These are phyloP conservation scores for Polypterus bichir DNA, from an alignment of 2,113 vertebrate genomes.

Conservation along the genomic window DNA sequence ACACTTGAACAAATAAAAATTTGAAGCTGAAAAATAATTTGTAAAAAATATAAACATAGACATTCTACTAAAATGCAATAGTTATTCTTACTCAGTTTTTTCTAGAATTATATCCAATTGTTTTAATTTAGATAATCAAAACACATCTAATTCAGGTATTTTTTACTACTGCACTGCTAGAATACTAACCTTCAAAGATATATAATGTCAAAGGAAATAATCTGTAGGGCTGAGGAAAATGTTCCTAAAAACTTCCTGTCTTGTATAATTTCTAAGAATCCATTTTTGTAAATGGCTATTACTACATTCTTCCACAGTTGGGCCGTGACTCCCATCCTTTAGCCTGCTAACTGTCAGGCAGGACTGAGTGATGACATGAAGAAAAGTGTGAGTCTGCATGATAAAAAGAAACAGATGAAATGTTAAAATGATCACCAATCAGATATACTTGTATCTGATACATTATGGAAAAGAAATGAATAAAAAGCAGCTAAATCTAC, in stretches of 20 bases:
- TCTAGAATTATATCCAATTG: no score
- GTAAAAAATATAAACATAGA: no score
- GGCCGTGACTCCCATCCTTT: slow-evolving; percentile 63
- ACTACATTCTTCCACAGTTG: slow-evolving; percentile 72
- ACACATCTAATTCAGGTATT: no score
- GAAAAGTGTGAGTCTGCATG: slow-evolving; percentile 70
- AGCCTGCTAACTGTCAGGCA: slow-evolving; percentile 78
- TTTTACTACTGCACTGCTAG: not conserved
- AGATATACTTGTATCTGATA: not conserved
- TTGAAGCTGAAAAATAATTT: no score
- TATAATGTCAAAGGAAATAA: slow-evolving; percentile 62
- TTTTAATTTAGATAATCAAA: no score
- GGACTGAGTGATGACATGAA: slow-evolving; percentile 80
- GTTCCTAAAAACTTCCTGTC: slow-evolving; percentile 67
- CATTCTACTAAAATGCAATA: no score
- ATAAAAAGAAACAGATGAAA: slow-evolving; percentile 25
- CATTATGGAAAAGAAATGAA: no score
- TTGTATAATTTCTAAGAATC: slow-evolving; percentile 68
- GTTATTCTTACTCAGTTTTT: no score
- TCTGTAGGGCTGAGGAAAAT: slow-evolving; percentile 75
- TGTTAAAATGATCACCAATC: slow-evolving; percentile 2
- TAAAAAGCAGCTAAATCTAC: no score
- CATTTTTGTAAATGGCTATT: slow-evolving; percentile 62
- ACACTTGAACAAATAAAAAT: no score
- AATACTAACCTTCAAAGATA: slow-evolving; percentile 38